Conservation (phyloP, 37 sponge, comb jelly and placozoan species). For the Ianthella basta region DNA sequence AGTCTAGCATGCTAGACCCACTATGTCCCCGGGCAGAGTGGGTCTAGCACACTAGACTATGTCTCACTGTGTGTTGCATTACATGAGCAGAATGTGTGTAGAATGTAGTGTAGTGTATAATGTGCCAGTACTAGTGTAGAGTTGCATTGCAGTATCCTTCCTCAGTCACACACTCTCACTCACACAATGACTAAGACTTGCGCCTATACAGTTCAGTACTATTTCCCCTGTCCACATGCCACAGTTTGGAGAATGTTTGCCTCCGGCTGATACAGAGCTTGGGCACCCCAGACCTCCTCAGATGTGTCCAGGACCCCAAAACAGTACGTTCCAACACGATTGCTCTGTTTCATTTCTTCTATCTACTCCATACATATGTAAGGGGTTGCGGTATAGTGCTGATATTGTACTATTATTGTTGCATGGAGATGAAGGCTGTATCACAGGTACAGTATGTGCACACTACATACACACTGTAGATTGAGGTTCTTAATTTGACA, state of each 20-base stretch:
- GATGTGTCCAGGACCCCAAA: neutral
- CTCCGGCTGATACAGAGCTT: neutral
- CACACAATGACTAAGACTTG: neutral
- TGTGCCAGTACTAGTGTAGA: no score
- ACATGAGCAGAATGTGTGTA: no score
- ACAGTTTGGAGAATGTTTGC: slow-evolving; percentile 26
- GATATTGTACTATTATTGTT: neutral
- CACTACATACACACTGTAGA: slow-evolving; percentile 5
- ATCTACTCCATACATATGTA: no score
- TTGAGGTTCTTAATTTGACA: no score
- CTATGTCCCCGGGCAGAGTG: no score
- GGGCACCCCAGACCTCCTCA: slow-evolving; percentile 1
- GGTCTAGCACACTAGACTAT: no score
- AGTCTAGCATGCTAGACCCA: no score
- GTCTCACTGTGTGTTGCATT: no score
- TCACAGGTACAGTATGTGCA: neutral
- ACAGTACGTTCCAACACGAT: neutral
- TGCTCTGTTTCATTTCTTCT: no score
- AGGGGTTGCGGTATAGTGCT: no score
- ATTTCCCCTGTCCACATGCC: neutral
- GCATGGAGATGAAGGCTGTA: neutral
- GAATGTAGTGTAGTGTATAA: no score
- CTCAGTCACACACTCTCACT: neutral
- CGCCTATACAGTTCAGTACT: neutral
- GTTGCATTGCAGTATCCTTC: no score